phyloP scores from a whole-genome alignment of 2,113 vertebrate genomes.

The Cebidichthys violaceus region DNA sequence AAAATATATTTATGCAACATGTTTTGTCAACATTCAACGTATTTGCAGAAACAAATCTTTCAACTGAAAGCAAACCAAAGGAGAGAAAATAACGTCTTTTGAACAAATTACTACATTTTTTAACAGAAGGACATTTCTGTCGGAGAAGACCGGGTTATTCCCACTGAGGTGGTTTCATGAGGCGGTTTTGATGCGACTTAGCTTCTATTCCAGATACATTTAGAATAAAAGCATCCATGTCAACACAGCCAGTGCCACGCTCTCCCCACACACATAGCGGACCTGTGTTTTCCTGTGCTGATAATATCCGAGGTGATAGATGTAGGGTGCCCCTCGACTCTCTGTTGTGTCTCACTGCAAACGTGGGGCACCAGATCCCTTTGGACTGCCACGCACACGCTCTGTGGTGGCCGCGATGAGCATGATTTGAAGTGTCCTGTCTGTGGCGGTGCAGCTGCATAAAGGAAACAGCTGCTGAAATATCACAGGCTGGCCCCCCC shows the following conservation, averaged over 20 bases:
- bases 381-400: slow-evolving; percentile 40
- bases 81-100: not conserved
- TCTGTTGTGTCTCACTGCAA: slow-evolving; percentile 49
- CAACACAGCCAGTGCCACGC: slow-evolving; percentile 5
- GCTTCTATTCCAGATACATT: not conserved
- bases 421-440: slow-evolving; percentile 78
- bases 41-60: not conserved
- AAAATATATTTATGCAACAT: no score
- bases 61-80: not conserved
- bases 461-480: slow-evolving; percentile 83
- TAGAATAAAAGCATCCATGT: slow-evolving; percentile 1
- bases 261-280: slow-evolving; percentile 1
- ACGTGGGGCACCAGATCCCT: slow-evolving; percentile 28
- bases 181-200: not conserved
- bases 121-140: not conserved
- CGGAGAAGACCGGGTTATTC: not conserved
- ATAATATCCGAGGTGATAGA: slow-evolving; percentile 62
- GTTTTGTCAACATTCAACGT: no score
- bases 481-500: slow-evolving; percentile 61
- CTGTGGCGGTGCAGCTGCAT: slow-evolving; percentile 74
- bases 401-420: slow-evolving; percentile 58
- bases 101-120: not conserved
- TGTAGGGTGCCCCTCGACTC: slow-evolving; percentile 45
- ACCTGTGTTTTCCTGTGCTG: slow-evolving; percentile 38
- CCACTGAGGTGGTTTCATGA: not conserved